Conservation (phyloP, 2,797 vertebrate species). For the Microctenopoma lineatum region DNA sequence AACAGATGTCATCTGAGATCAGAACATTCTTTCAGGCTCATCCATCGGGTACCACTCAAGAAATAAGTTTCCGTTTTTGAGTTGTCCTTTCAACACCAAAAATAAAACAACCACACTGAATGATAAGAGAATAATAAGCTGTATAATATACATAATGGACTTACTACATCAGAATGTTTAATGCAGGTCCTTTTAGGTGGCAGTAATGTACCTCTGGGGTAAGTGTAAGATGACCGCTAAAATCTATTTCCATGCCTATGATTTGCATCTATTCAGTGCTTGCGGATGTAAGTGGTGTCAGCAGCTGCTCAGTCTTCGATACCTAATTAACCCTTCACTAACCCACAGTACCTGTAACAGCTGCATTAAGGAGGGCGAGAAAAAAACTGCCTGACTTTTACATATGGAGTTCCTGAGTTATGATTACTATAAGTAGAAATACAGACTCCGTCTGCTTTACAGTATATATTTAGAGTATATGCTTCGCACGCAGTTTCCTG, state of each 20-base stretch:
- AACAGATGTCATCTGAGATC: too few species aligned
- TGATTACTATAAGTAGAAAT: background rate
- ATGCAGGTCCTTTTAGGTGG: slow-evolving; percentile 43
- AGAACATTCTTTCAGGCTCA: too few species aligned
- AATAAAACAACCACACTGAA: slow-evolving; percentile 34
- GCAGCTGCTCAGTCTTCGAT: slow-evolving; percentile 56
- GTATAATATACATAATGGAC: too few species aligned
- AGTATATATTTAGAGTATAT: too few species aligned
- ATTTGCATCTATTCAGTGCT: slow-evolving; percentile 69
- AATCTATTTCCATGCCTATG: slow-evolving; percentile 54
- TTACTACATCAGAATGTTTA: slow-evolving; percentile 1
- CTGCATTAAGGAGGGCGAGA: background rate
- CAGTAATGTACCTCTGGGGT: slow-evolving; percentile 35
- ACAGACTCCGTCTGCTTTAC: slow-evolving; percentile 12
- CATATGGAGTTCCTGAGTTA: background rate
- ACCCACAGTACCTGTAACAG: slow-evolving; percentile 20
- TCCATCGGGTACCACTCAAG: background rate
- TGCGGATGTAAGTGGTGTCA: slow-evolving; percentile 43
- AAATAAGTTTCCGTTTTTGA: slow-evolving; percentile 12
- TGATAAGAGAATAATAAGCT: slow-evolving; percentile 28
- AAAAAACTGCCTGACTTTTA: slow-evolving; percentile 2
- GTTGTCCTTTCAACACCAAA: slow-evolving; percentile 8
- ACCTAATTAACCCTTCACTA: slow-evolving; percentile 54
- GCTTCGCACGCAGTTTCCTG: background rate
- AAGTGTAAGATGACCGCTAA: slow-evolving; percentile 40